Percentiles rank a stretch among this genome's conserved stretches.
Evolutionary conservation across 2,797 vertebrate genomes (phyloP).

Genomic region (Melanotaenia trifasciata): DNA sequence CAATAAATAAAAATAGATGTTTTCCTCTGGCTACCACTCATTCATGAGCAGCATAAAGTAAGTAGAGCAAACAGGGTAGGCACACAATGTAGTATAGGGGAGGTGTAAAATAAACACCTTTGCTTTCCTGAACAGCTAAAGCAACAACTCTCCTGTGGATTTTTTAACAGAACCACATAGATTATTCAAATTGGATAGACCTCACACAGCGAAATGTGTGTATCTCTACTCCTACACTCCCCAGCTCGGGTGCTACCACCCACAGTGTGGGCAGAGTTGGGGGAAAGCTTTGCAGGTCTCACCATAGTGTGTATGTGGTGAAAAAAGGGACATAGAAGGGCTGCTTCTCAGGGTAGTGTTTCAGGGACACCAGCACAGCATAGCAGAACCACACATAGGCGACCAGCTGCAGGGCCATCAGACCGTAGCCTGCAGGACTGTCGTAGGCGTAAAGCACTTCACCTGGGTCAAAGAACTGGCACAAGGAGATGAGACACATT

Average conservation of each 20-base stretch:
- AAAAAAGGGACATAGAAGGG: conserved; percentile 95
- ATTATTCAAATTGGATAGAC: conserved; percentile 64
- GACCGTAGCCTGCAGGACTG: conserved; percentile 91
- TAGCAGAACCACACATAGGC: conserved; percentile 96
- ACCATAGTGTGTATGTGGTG: conserved; percentile 94
- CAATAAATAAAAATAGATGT: conserved; percentile 46
- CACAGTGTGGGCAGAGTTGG: neutral
- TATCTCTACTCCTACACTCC: conserved; percentile 38
- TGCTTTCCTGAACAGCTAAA: conserved; percentile 25
- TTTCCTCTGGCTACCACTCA: conserved; percentile 48
- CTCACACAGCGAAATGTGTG: conserved; percentile 40
- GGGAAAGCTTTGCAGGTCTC: conserved; percentile 57
- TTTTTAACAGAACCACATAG: conserved; percentile 53
- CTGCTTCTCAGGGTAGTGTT: conserved; percentile 92
- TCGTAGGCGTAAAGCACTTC: conserved; percentile 93
- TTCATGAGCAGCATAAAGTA: conserved; percentile 30
- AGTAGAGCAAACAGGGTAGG: conserved; percentile 19
- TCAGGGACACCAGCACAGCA: conserved; percentile 90
- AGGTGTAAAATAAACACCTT: conserved; percentile 51
- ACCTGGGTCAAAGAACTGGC: conserved; percentile 93
- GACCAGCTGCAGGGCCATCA: conserved; percentile 91
- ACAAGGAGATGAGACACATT: conserved; percentile 19
- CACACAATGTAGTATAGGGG: conserved; percentile 16
- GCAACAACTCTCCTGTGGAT: conserved; percentile 36
- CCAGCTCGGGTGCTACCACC: conserved; percentile 31